Percentiles rank a stretch among this genome's conserved stretches.
These are phyloP conservation scores for Dicyrtoma fusca DNA, from an alignment of 2,888 invertebrate species.

Conservation along the genomic window DNA sequence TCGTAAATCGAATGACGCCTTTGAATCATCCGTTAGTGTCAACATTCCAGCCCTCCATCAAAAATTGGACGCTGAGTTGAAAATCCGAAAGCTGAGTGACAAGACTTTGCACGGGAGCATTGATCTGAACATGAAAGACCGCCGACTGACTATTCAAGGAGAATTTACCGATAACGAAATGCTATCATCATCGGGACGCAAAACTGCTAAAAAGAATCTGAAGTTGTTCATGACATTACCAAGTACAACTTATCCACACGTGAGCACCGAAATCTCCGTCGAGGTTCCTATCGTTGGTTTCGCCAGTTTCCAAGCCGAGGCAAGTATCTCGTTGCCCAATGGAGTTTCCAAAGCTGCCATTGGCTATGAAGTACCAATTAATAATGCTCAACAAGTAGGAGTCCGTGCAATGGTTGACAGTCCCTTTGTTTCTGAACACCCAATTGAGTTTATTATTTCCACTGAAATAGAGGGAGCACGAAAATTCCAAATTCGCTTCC, in stretches of 20 bases:
- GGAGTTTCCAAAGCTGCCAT: slow-evolving; percentile 41
- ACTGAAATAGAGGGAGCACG: slow-evolving; percentile 9
- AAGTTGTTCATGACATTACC: slow-evolving; percentile 45
- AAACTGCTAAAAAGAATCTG: slow-evolving; percentile 39
- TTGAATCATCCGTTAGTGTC: slow-evolving; percentile 34
- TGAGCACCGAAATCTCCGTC: slow-evolving; percentile 44
- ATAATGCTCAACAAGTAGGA: slow-evolving; percentile 35
- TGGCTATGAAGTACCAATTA: slow-evolving; percentile 50
- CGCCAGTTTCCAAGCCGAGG: slow-evolving; percentile 21
- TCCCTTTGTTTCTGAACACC: slow-evolving; percentile 29
- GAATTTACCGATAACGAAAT: slow-evolving; percentile 32
- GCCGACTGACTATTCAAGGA: slow-evolving; percentile 41
- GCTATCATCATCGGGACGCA: slow-evolving; percentile 16
- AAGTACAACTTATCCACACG: slow-evolving; percentile 20
- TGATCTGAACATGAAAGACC: slow-evolving; percentile 43
- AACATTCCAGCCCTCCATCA: slow-evolving; percentile 50
- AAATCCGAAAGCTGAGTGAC: slow-evolving; percentile 24
- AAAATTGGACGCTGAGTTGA: slow-evolving; percentile 42
- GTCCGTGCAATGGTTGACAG: slow-evolving; percentile 41
- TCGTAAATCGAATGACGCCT: slow-evolving; percentile 1
- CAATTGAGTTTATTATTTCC: slow-evolving; percentile 21
- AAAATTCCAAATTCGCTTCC: slow-evolving; percentile 44
- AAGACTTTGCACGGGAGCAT: slow-evolving; percentile 40
- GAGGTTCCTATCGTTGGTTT: slow-evolving; percentile 41
- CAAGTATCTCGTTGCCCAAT: slow-evolving; percentile 4